Evolutionary conservation across 2,113 vertebrate genomes (phyloP).

Genomic region (Jacana jacana): DNA sequence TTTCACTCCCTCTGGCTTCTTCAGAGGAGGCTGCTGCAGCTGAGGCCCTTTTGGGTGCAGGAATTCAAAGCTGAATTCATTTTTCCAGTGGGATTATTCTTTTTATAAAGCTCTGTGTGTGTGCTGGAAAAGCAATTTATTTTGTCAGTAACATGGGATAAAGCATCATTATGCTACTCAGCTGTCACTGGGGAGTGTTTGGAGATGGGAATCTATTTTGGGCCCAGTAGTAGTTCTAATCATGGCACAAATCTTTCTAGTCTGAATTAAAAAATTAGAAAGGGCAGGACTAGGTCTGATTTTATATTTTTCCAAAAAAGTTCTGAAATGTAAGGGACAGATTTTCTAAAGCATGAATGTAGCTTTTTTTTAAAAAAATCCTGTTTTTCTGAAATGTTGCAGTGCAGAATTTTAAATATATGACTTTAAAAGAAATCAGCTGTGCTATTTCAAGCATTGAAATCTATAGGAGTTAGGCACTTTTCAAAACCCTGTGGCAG

Average conservation of each 20-base stretch:
- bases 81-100: slow-evolving; percentile 27
- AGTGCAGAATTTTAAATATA: background rate
- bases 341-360: background rate
- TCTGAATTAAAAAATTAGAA: background rate
- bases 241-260: background rate
- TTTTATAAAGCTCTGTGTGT: background rate
- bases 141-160: background rate
- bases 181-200: background rate
- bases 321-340: background rate
- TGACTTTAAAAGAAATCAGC: background rate
- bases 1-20: background rate
- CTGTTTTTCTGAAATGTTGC: background rate
- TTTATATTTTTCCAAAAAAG: background rate
- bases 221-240: background rate
- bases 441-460: background rate
- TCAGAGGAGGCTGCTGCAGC: background rate
- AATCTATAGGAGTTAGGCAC: background rate
- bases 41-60: background rate
- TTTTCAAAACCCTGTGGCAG: background rate
- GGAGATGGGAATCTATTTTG: background rate
- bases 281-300: background rate
- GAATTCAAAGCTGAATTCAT: background rate
- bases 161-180: background rate
- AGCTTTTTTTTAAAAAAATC: background rate
- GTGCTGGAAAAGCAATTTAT: slow-evolving; percentile 31